Base-by-base conservation (phyloP, 2,888 invertebrate species). In the Oscheius sp. region DNA sequence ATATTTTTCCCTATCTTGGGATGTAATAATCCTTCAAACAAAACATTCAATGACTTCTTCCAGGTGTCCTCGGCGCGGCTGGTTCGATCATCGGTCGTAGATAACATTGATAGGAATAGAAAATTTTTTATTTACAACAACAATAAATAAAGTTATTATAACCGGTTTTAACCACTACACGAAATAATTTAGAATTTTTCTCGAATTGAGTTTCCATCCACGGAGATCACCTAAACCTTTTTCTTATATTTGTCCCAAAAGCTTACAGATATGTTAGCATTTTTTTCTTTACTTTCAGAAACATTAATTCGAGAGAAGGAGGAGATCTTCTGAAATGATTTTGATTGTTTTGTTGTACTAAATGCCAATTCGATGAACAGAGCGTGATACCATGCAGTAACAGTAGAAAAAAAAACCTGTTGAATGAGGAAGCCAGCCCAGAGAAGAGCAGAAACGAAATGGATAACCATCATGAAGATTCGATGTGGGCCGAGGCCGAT, bases 401-500 rank as follows among this genome's bases (percentile, higher is more conserved):
- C 14, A 41, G 5, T 3, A 17, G 17, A 9, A 28, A 17, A 9
- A 56, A 32, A 2, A 2, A 57, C 70, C 45, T 66, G 54, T 50
- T 70, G 70, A 28, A 63, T 61, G 3, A 65, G 38, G 57, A 72
- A 77, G n/a, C 72, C 73, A 14, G 69, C 71, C 80, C 79, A 79
- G 14, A 79, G 44, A 30, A 80, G 22, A 32, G 61, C 66, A 0
- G 77, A 78, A 14, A 67, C 44, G 8, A 59, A 24, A 54, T 68
- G 68, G 14, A 68, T 2, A 5, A 56, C 47, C 64, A 68, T 68
- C 67, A 82, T 75, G 63, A 80, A 84, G 24, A 83, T 56, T 22
- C 83, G 72, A 70, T 84, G 82, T 8, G 83, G 74, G n/a, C 77
- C 73, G 8, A 80, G 69, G 0, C 83, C 83, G 51, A 78, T 74